phyloP scores from a whole-genome alignment of 2,113 vertebrate genomes.

The Phyllopteryx taeniolatus region DNA sequence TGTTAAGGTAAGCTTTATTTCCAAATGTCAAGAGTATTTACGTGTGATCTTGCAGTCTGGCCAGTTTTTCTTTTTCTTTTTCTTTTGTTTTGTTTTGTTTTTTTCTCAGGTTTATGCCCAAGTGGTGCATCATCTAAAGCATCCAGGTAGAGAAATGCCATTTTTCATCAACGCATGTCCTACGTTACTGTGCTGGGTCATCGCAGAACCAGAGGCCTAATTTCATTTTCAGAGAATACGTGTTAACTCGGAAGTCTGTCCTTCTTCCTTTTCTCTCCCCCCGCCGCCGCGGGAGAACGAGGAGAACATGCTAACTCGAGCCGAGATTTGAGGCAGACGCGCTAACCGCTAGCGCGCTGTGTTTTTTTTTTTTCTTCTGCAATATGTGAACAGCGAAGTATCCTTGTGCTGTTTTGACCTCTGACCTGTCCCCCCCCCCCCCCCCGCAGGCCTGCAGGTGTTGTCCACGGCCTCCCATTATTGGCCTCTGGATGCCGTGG shows the following conservation, averaged over 20 bases:
- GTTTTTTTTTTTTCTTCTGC: no score
- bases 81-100: no score
- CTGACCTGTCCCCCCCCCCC: slow-evolving; percentile 41
- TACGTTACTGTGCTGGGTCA: not conserved
- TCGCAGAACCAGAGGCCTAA: not conserved
- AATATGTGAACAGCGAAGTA: slow-evolving; percentile 3
- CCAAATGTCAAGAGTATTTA: not conserved
- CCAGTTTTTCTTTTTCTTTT: slow-evolving; percentile 15
- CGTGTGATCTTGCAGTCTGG: not conserved
- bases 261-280: no score
- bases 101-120: slow-evolving; percentile 78
- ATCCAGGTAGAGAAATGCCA: slow-evolving; percentile 80
- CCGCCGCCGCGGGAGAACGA: no score
- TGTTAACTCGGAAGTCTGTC: no score
- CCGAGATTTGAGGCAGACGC: no score
- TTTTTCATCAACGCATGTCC: slow-evolving; percentile 1
- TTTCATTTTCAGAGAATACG: no score
- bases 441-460: slow-evolving; percentile 82
- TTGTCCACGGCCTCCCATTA: slow-evolving; percentile 89
- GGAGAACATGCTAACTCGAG: no score
- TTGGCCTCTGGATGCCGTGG: slow-evolving; percentile 88
- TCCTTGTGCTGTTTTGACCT: slow-evolving; percentile 30
- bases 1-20: slow-evolving; percentile 76
- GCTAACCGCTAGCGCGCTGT: no score
- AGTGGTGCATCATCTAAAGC: slow-evolving; percentile 64